Base-by-base conservation (phyloP, 2,113 vertebrate genomes). In the Megalops atlanticus region DNA sequence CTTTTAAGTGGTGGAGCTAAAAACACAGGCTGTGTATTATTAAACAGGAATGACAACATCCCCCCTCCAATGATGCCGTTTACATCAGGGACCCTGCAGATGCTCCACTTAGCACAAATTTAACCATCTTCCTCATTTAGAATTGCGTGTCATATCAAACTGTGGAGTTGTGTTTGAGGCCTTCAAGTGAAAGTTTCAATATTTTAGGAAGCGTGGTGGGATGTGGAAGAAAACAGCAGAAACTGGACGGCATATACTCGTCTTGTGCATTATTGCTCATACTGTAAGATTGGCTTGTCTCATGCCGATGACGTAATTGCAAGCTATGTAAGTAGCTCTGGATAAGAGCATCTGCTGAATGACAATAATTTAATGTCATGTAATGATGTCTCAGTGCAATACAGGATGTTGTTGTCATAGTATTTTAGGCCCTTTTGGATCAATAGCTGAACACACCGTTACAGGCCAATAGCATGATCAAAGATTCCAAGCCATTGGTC, bases 1-100 rank as follows among this genome's bases (percentile, higher is more conserved):
- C 79, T 86, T 86, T 90, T 84, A 90, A 87, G 89, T 76, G n/a
- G n/a, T n/a, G n/a, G n/a, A 80, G 72, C 81, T 81, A 49, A 90
- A 86, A 79, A 85, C 86, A 76, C 83, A 76, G 85, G 85, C 74
- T 81, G 83, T 74, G 69, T 81, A 87, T 87, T 87, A 89, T 87
- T 88, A 81, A 89, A 85, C 84, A 84, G 85, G 85, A 86, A 78
- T 58, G 78, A 82, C 76, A 83, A 75, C 80, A 84, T 87, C 84
- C 82, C 78, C 85, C 79, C 83, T 81, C 18, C 74, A 79, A 39
- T 83, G 83, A 87, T 87, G 87, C 87, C 80, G 84, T 87, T 87
- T 82, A 80, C 87, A 86, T 76, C 21, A 83, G 83, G 84, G 85
- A 87, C 47, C 80, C 83, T 82, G 41, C 47, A 83, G 52, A 81